These are phyloP conservation scores for Sminthurinus aureus DNA, from an alignment of 2,888 invertebrate genomes.

Conservation along the genomic window DNA sequence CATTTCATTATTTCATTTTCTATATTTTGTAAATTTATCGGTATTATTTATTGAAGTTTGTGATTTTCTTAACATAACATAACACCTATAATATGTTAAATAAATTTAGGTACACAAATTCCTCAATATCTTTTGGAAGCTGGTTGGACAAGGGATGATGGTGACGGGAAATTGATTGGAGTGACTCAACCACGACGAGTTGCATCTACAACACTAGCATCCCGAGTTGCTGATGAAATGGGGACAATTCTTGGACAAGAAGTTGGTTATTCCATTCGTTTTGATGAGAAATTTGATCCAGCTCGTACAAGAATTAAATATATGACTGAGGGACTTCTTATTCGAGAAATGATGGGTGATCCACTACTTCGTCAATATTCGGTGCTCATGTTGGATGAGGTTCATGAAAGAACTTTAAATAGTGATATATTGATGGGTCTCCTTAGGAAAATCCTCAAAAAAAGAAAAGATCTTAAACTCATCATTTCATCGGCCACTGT, in stretches of 20 bases:
- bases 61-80: too few relatives aligned
- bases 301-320: constrained; percentile 81
- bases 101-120: constrained; percentile 74
- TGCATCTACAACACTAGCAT: constrained; percentile 85
- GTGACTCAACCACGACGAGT: constrained; percentile 93
- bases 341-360: constrained; percentile 94
- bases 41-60: too few relatives aligned
- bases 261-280: constrained; percentile 88
- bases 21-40: too few relatives aligned
- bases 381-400: constrained; percentile 91
- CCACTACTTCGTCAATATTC: constrained; percentile 89
- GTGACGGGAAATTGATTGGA: constrained; percentile 77
- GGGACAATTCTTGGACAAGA: constrained; percentile 76
- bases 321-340: constrained; percentile 94
- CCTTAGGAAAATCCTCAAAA: constrained; percentile 88
- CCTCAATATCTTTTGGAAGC: constrained; percentile 92
- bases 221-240: constrained; percentile 87
- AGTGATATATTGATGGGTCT: constrained; percentile 95
- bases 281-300: constrained; percentile 71
- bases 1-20: too few relatives aligned
- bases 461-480: constrained; percentile 80
- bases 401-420: constrained; percentile 91
- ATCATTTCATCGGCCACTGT: constrained; percentile 95
- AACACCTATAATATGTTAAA: too few relatives aligned
- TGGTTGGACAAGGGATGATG: constrained; percentile 73